A percentile compares a stretch with the other conserved stretches of the same genome.
phyloP scores from a whole-genome alignment of 1,140 invertebrate species.

The Ctenoplectra terminalis region DNA sequence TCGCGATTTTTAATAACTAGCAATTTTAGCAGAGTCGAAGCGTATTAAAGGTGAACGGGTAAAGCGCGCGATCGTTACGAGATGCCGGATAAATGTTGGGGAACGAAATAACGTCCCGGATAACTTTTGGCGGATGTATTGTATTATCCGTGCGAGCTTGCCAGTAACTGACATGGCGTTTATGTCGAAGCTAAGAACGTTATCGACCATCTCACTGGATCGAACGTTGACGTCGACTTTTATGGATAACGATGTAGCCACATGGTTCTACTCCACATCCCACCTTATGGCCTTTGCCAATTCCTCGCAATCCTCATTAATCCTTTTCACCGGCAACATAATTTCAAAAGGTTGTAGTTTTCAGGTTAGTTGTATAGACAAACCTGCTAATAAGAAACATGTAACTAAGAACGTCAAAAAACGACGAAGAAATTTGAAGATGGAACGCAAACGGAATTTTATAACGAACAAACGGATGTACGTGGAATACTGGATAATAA shows the following conservation, averaged over 20 bases:
- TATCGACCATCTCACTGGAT: constrained; percentile 24
- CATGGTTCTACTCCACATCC: not conserved
- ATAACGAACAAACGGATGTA: no score
- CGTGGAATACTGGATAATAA: not conserved
- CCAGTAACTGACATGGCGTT: constrained; percentile 43
- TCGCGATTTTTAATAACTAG: constrained; percentile 7
- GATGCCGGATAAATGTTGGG: constrained; percentile 21
- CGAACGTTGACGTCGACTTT: constrained; percentile 28
- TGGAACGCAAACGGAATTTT: no score
- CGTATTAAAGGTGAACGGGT: constrained; percentile 31
- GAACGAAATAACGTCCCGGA: not conserved
- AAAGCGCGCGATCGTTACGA: constrained; percentile 17
- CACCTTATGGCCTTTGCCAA: not conserved
- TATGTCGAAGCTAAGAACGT: constrained; percentile 26
- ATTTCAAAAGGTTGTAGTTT: no score
- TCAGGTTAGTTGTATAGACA: no score
- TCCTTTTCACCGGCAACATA: not conserved
- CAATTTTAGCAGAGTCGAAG: not conserved
- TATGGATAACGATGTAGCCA: constrained; percentile 10
- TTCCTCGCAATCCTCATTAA: not conserved
- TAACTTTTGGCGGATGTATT: constrained; percentile 30
- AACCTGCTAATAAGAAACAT: no score
- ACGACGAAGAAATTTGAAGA: not conserved
- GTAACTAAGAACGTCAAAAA: not conserved
- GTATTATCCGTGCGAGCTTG: constrained; percentile 7